Evolutionary conservation across 2,113 vertebrate species (phyloP).

Genomic region (Hucho hucho): DNA sequence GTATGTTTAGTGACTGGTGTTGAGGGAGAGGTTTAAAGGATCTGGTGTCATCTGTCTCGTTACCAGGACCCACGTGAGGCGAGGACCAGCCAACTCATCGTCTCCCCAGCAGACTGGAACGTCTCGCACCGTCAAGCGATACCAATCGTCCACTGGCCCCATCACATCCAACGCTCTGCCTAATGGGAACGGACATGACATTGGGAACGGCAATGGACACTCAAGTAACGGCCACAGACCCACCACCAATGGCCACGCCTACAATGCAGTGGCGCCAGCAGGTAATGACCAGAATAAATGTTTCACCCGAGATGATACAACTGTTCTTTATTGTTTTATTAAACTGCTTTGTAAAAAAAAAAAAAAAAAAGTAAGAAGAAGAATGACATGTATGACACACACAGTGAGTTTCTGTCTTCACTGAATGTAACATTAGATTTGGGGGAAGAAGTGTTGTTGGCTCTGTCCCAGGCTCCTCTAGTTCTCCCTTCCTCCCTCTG

Average conservation of each 20-base stretch:
- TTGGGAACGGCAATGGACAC: slow-evolving; percentile 35
- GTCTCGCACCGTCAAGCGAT: slow-evolving; percentile 85
- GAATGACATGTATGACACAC: too few relatives aligned
- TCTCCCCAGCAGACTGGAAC: slow-evolving; percentile 73
- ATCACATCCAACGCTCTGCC: slow-evolving; percentile 87
- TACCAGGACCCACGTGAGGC: slow-evolving; percentile 80
- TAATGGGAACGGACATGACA: slow-evolving; percentile 46
- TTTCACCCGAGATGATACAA: too few relatives aligned
- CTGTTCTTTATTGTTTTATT: too few relatives aligned
- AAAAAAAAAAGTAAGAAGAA: too few relatives aligned
- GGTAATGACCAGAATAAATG: slow-evolving; percentile 67
- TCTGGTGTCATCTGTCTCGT: slow-evolving; percentile 50
- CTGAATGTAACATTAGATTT: too few relatives aligned
- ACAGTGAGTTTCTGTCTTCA: too few relatives aligned
- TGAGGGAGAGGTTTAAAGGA: too few relatives aligned
- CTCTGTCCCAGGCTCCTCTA: slow-evolving; percentile 29
- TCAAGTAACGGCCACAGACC: slow-evolving; percentile 59
- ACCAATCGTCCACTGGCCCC: slow-evolving; percentile 78
- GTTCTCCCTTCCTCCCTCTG: slow-evolving; percentile 15
- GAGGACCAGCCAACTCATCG: slow-evolving; percentile 71
- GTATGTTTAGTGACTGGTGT: slow-evolving; percentile 5
- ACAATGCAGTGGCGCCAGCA: slow-evolving; percentile 68
- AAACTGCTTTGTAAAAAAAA: too few relatives aligned
- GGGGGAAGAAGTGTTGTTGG: slow-evolving; percentile 1
- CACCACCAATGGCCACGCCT: slow-evolving; percentile 58